Conservation (phyloP, 2,113 vertebrate genomes). For the Upupa epops region DNA sequence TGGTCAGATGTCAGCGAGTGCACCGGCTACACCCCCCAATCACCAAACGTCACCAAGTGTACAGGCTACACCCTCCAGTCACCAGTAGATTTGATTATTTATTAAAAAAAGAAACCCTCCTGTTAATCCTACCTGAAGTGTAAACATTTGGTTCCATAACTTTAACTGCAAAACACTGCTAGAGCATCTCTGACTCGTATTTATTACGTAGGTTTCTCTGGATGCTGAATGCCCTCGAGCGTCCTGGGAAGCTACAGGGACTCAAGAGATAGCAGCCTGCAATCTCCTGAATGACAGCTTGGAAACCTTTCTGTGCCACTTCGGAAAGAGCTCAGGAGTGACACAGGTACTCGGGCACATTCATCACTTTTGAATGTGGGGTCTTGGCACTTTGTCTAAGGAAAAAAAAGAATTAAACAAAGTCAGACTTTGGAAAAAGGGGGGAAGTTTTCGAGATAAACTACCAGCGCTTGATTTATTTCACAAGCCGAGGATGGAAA, state of each 20-base stretch:
- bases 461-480: conserved; percentile 55
- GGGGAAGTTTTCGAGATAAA: conserved; percentile 37
- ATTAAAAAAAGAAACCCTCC: not conserved
- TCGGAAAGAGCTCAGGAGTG: conserved; percentile 43
- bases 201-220: not conserved
- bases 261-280: conserved; percentile 38
- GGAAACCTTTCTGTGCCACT: not conserved
- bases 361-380: conserved; percentile 30
- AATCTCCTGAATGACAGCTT: not conserved
- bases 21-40: fast-evolving
- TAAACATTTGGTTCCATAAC: conserved; percentile 57
- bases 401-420: not conserved
- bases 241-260: conserved; percentile 4
- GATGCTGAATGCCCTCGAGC: conserved; percentile 42
- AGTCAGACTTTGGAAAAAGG: not conserved
- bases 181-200: not conserved
- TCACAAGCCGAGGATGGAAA: conserved; percentile 59
- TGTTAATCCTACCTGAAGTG: conserved; percentile 29
- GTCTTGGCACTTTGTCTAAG: conserved; percentile 50
- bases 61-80: fast-evolving
- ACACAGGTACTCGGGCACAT: conserved; percentile 12
- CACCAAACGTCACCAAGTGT: not conserved
- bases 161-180: conserved; percentile 43
- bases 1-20: not conserved
- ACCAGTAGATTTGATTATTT: not conserved